Conservation (phyloP, 2,113 vertebrate genomes). For the Lepus europaeus region DNA sequence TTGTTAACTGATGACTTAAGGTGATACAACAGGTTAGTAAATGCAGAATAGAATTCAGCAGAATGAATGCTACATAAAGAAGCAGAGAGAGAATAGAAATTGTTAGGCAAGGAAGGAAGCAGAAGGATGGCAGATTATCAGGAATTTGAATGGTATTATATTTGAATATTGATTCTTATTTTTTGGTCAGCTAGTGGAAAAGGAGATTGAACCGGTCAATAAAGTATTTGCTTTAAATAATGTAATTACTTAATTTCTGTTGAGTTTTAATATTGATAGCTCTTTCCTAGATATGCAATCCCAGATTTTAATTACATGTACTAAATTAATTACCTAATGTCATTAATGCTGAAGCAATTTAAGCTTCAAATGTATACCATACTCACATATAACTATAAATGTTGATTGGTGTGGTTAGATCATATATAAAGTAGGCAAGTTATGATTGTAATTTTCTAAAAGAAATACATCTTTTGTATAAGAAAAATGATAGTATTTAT, state of each 20-base stretch:
- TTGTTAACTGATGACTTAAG: conserved; percentile 8
- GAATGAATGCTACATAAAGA: not conserved
- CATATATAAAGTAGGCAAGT: conserved; percentile 8
- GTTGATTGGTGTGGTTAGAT: conserved; percentile 24
- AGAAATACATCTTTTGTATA: not conserved
- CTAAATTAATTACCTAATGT: not conserved
- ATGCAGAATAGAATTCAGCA: not conserved
- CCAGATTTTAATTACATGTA: not conserved
- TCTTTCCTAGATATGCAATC: not conserved
- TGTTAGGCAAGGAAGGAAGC: not conserved
- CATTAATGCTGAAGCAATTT: conserved; percentile 14
- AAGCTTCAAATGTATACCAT: not conserved
- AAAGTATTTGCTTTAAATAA: conserved; percentile 18
- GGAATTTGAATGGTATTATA: not conserved
- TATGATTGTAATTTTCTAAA: conserved; percentile 27
- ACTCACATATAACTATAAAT: not conserved
- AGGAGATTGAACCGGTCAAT: not conserved
- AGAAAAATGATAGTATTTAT: not conserved
- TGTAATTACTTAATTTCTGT: conserved; percentile 38
- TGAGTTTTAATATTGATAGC: conserved; percentile 4
- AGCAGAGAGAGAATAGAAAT: not conserved
- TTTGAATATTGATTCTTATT: not conserved
- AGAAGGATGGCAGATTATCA: not conserved
- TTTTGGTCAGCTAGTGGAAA: not conserved
- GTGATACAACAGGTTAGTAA: conserved; percentile 12